Evolutionary conservation across 2,113 vertebrate genomes (phyloP), one percentile per base, ranked within the genome.

Genomic region (Solea solea): DNA sequence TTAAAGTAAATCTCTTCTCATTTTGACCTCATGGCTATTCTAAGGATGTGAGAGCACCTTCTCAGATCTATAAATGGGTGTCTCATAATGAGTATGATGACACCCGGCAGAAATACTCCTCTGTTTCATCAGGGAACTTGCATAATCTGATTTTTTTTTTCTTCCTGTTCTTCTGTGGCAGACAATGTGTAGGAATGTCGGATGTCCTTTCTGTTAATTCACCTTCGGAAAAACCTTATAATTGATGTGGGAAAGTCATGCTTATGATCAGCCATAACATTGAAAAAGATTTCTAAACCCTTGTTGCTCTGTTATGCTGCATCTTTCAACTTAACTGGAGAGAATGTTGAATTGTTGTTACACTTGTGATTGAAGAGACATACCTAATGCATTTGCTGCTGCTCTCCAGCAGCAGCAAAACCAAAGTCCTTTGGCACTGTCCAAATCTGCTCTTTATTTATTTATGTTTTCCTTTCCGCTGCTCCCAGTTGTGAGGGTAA

Each of bases 11-110:
- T 58, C 86, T 71, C 65, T 42, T 80, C 77, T 84, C 80, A 71
- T 59, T 78, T 78, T 89, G 90, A 90, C 88, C 87, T 89, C 69
- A 57, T 86, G 86, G 83, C 88, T 91, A 91, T 92, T 89, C 75
- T 82, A 64, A 86, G 90, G 69, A 88, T 77, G 65, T 70, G 83
- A 81, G 74, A 73, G 81, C 86, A 86, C 88, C 84, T 84, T 92
- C 85, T 87, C 80, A 81, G 81, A 81, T 88, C 85, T 91, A 91
- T 79, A 91, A 91, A 86, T 91, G 86, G 89, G 55, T 53, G 62
- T 56, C 81, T 78, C 72, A 79, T 92, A 89, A 92, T 89, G 89
- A 90, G 81, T 46, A 82, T 88, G 82, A 89, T 88, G 88, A 90
- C 89, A 90, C 81, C 69, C 64, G 77, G 81, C 86, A 81, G 83